These are phyloP conservation scores for Oostethus manadensis DNA, from an alignment of 2,113 vertebrate species.

Conservation along the genomic window DNA sequence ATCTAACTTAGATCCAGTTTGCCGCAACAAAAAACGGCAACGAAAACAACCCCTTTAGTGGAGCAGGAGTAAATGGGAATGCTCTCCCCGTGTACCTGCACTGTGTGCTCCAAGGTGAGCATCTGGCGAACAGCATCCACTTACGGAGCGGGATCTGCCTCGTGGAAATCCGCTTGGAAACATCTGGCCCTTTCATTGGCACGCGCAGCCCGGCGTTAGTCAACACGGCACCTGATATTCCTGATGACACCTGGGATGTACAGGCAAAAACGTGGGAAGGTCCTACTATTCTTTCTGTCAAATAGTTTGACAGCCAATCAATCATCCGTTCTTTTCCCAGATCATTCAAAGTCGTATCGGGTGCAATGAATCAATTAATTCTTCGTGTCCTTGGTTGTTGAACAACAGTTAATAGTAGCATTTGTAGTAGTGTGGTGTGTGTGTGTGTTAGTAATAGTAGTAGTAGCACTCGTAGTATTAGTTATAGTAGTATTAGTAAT, in stretches of 20 bases:
- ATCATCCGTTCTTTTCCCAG: slow-evolving; percentile 20
- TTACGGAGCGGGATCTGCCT: slow-evolving; percentile 10
- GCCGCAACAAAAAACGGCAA: not conserved
- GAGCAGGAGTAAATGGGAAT: slow-evolving; percentile 25
- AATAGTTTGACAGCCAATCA: no score
- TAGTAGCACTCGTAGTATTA: no score
- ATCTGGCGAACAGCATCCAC: slow-evolving; percentile 33
- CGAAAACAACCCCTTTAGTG: not conserved
- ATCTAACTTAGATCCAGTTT: no score
- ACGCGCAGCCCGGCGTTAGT: slow-evolving; percentile 10
- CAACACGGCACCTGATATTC: slow-evolving; percentile 51
- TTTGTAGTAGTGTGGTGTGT: no score
- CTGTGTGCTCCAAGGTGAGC: slow-evolving; percentile 26
- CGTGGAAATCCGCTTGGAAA: slow-evolving; percentile 49
- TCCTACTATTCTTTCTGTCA: slow-evolving; percentile 4
- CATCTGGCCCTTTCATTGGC: slow-evolving; percentile 56
- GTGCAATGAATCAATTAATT: no score
- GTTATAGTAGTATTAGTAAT: no score
- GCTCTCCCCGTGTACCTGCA: slow-evolving; percentile 35
- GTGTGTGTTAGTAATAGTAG: no score
- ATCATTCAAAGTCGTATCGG: no score
- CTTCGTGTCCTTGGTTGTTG: no score
- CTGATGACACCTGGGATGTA: slow-evolving; percentile 25
- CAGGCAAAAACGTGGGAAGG: slow-evolving; percentile 17
- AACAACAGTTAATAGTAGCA: no score